Percentiles rank a stretch among this genome's conserved stretches.
phyloP scores from a whole-genome alignment of 2,113 vertebrate species.

The Hypanus sabinus region DNA sequence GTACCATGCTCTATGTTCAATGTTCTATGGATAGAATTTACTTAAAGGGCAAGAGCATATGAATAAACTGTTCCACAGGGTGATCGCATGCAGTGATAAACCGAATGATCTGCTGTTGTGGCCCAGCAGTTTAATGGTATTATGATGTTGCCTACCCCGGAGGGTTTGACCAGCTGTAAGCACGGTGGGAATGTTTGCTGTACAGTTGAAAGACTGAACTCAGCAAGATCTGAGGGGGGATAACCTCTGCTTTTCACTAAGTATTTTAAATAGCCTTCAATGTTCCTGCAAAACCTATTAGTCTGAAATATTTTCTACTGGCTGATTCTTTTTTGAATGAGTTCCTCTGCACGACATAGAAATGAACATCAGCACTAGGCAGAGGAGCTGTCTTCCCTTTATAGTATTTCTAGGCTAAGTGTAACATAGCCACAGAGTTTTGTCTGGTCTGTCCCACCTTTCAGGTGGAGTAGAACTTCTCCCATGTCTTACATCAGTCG shows the following conservation, averaged over 20 bases:
- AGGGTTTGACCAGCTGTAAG: too few relatives aligned
- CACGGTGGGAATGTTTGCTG: too few relatives aligned
- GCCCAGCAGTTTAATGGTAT: too few relatives aligned
- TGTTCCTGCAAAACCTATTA: background rate
- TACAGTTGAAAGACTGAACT: too few relatives aligned
- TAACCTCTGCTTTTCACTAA: background rate
- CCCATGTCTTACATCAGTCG: background rate
- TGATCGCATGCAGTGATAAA: too few relatives aligned
- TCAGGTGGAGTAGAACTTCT: background rate
- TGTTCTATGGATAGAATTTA: too few relatives aligned
- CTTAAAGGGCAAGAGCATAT: too few relatives aligned
- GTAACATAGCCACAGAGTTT: background rate
- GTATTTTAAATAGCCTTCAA: background rate
- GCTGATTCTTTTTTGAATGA: background rate
- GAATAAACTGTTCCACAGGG: too few relatives aligned
- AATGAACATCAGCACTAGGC: background rate
- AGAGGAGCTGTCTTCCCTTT: background rate
- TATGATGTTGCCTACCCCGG: too few relatives aligned
- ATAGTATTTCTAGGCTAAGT: background rate
- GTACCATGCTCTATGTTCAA: too few relatives aligned
- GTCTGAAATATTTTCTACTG: background rate
- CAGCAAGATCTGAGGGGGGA: too few relatives aligned
- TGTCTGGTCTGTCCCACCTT: background rate
- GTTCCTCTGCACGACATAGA: background rate
- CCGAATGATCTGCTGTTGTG: too few relatives aligned